Conservation (phyloP, 2,888 invertebrate species). For the Pachymerium ferrugineum region DNA sequence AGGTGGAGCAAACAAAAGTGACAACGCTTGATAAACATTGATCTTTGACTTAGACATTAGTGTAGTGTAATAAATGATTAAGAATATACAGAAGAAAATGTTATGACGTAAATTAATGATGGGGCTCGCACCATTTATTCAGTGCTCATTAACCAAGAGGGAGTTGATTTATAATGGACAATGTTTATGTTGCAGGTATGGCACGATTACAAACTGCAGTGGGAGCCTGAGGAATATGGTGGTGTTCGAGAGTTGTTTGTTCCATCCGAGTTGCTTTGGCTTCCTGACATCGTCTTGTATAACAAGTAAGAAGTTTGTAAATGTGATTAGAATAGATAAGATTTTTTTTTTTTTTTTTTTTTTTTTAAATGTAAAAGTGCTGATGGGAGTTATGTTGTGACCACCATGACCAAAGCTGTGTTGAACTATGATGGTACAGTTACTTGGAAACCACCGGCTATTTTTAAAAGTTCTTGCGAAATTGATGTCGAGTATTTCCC, state of each 20-base stretch:
- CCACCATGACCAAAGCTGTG: slow-evolving; percentile 95
- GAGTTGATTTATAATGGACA: neutral
- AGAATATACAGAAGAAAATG: too few relatives aligned
- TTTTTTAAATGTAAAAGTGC: slow-evolving; percentile 59
- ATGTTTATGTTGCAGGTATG: slow-evolving; percentile 64
- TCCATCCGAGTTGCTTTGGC: slow-evolving; percentile 95
- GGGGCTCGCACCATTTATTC: too few relatives aligned
- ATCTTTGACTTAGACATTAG: neutral
- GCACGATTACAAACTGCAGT: slow-evolving; percentile 90
- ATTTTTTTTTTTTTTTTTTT: neutral
- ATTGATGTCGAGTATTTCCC: slow-evolving; percentile 93
- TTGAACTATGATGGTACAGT: slow-evolving; percentile 88
- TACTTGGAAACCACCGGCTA: slow-evolving; percentile 96
- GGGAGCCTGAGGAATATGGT: slow-evolving; percentile 73
- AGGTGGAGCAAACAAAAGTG: too few relatives aligned
- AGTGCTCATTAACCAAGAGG: too few relatives aligned
- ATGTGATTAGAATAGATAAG: neutral
- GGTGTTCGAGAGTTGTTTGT: slow-evolving; percentile 73
- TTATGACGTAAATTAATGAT: too few relatives aligned
- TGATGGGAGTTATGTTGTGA: slow-evolving; percentile 96
- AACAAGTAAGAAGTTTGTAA: slow-evolving; percentile 74
- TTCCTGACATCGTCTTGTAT: slow-evolving; percentile 93
- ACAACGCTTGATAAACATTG: neutral
- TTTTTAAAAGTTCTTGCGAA: slow-evolving; percentile 96
- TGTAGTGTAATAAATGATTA: neutral